Evolutionary conservation across 2,113 vertebrate species (phyloP).

Genomic region (Heliornis fulica): DNA sequence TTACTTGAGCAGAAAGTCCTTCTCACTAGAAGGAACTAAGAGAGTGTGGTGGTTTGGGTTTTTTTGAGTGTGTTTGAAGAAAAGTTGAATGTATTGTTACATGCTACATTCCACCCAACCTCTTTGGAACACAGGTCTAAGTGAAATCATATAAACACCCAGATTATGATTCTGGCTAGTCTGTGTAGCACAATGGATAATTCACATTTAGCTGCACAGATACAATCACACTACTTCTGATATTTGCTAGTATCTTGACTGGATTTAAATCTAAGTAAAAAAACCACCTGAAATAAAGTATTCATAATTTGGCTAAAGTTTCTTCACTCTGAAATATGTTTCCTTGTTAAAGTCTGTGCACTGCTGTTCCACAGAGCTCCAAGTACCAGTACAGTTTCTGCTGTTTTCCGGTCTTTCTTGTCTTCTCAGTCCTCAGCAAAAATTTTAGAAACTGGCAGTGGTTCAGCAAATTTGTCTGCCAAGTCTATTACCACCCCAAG

Average conservation of each 20-base stretch:
- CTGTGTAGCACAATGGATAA: not conserved
- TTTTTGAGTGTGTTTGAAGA: not conserved
- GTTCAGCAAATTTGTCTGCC: not conserved
- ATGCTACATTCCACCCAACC: not conserved
- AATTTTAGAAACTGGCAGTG: slow-evolving; percentile 25
- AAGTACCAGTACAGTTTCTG: not conserved
- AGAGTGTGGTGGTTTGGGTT: not conserved
- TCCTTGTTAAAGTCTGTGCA: not conserved
- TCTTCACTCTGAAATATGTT: not conserved
- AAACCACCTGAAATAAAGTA: not conserved
- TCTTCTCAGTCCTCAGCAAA: not conserved
- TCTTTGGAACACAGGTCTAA: not conserved
- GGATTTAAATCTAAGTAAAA: not conserved
- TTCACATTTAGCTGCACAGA: not conserved
- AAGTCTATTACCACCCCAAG: not conserved
- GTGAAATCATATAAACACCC: not conserved
- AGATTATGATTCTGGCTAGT: not conserved
- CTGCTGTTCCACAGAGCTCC: not conserved
- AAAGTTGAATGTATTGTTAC: not conserved
- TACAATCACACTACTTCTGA: not conserved
- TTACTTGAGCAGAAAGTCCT: not conserved
- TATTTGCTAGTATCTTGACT: not conserved
- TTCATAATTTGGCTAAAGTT: not conserved
- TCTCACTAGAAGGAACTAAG: not conserved
- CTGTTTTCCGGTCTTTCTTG: not conserved